Evolutionary conservation across 1,140 invertebrate species (phyloP), one percentile per base, ranked within the genome.

Genomic region (Eciton burchellii): DNA sequence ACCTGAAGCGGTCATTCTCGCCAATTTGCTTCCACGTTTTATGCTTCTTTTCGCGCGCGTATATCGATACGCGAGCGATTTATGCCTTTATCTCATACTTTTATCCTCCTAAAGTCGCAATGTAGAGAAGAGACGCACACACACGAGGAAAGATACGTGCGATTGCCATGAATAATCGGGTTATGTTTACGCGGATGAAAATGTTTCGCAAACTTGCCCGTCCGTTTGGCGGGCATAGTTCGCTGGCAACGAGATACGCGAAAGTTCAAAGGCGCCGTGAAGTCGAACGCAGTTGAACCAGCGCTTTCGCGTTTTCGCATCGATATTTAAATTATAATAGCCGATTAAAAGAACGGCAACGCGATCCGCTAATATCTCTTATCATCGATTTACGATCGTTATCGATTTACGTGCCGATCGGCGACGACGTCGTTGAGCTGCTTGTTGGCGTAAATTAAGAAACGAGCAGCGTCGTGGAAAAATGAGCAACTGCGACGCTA

Each of bases 281-380:
- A 76, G 74, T 68, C 68, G 54, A 79, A 57, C 74, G 54, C 68
- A 79, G 74, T 79, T 79, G 68, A 79, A 79, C 63, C 41, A 26
- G 49, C 35, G 14, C 49, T 16, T 21, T 70, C n/a, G 63, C 63
- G 56, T 56, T 35, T 79, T 45, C 35, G 71, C 6, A 6, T 74
- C 57, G 74, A 79, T 79, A 79, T 79, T 79, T 70, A 43, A 70
- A 79, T 79, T 79, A 57, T 79, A 79, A 79, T 68, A 79, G 43
- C 63, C 49, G 63, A 79, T 79, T 49, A 70, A 79, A 79, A 35
- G 35, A 35, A n/a, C n/a, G n/a, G 49, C 63, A 29, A 56, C 63
- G 49, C 49, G 74, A 79, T 79, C 63, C 68, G 49, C 49, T 79
- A 66, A 79, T 70, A 79, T 57, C 70, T 35, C 47, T 79, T 68